Conservation (phyloP, 1,140 invertebrate species). For the Drosophila tsacasi region DNA sequence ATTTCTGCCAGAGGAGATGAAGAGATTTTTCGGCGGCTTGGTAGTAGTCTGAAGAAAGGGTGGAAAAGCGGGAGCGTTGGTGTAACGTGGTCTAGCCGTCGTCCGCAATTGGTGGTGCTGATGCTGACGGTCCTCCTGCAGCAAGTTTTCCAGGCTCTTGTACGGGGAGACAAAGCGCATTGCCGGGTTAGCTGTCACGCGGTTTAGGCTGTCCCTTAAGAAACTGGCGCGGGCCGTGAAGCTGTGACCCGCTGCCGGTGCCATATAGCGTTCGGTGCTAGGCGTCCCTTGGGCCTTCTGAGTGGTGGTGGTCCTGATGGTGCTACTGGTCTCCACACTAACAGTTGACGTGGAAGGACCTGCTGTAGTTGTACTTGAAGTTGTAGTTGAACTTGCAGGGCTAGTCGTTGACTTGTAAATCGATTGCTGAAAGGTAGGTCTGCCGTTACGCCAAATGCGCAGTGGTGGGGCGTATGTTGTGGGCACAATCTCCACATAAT, state of each 20-base stretch:
- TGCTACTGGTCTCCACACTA: slow-evolving; percentile 17
- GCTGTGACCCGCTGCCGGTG: slow-evolving; percentile 30
- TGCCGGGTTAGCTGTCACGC: slow-evolving; percentile 63
- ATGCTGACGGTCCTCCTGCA: slow-evolving; percentile 70
- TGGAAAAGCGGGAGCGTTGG: slow-evolving; percentile 17
- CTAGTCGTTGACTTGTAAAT: slow-evolving; percentile 28
- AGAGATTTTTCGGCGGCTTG: slow-evolving; percentile 62
- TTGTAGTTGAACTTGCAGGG: slow-evolving; percentile 1
- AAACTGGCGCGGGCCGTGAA: slow-evolving; percentile 65
- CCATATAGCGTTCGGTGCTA: slow-evolving; percentile 27
- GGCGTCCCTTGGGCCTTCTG: slow-evolving; percentile 21
- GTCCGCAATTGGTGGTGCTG: slow-evolving; percentile 44
- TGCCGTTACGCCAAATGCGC: slow-evolving; percentile 75
- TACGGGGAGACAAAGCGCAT: slow-evolving; percentile 80
- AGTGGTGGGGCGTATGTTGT: slow-evolving; percentile 82
- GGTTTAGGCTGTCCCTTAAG: slow-evolving; percentile 72
- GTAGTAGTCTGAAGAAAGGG: slow-evolving; percentile 59
- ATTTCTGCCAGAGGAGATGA: slow-evolving; percentile 52
- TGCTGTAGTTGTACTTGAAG: slow-evolving; percentile 9
- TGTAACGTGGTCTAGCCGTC: slow-evolving; percentile 55
- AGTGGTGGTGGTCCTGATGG: slow-evolving; percentile 10
- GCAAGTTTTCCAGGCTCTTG: slow-evolving; percentile 77
- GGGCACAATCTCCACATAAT: slow-evolving; percentile 66
- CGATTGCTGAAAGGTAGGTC: slow-evolving; percentile 67
- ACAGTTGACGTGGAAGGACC: slow-evolving; percentile 1